These are phyloP conservation scores for Tetheella fluctuosa DNA, from an alignment of 2,888 invertebrate genomes.

Conservation along the genomic window DNA sequence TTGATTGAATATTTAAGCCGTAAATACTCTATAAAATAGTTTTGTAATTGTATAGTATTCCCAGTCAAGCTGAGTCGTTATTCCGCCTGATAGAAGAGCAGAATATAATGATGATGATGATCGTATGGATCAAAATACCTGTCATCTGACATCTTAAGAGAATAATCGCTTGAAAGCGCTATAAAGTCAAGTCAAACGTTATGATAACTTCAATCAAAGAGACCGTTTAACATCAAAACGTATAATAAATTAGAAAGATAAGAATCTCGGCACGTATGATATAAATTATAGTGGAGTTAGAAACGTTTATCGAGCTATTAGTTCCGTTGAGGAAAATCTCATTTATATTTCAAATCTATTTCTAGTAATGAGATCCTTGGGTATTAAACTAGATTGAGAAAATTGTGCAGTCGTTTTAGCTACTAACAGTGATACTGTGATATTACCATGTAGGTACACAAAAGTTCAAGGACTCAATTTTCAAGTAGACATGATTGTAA, in stretches of 20 bases:
- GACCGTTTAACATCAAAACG: slow-evolving; percentile 20
- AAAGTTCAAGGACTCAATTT: too few relatives aligned
- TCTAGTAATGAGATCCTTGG: background rate
- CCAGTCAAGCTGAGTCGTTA: too few relatives aligned
- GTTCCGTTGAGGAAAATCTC: slow-evolving; percentile 5
- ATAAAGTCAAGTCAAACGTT: slow-evolving; percentile 11
- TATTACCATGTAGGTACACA: too few relatives aligned
- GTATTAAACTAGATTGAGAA: background rate
- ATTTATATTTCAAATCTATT: slow-evolving; percentile 6
- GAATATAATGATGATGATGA: background rate
- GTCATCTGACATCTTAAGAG: background rate
- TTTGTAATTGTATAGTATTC: too few relatives aligned
- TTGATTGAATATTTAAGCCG: too few relatives aligned
- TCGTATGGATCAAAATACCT: background rate
- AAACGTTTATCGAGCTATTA: slow-evolving; percentile 12
- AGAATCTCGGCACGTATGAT: slow-evolving; percentile 6
- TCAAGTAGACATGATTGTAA: too few relatives aligned
- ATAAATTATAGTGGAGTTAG: slow-evolving; percentile 6
- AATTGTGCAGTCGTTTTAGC: background rate
- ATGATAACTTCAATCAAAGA: slow-evolving; percentile 17
- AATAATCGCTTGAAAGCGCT: background rate
- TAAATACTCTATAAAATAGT: too few relatives aligned
- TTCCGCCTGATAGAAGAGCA: too few relatives aligned
- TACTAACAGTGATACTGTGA: background rate
- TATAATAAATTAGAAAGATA: slow-evolving; percentile 22